These are phyloP conservation scores for Ciconia nigra DNA, from an alignment of 2,797 vertebrate species.

Conservation along the genomic window DNA sequence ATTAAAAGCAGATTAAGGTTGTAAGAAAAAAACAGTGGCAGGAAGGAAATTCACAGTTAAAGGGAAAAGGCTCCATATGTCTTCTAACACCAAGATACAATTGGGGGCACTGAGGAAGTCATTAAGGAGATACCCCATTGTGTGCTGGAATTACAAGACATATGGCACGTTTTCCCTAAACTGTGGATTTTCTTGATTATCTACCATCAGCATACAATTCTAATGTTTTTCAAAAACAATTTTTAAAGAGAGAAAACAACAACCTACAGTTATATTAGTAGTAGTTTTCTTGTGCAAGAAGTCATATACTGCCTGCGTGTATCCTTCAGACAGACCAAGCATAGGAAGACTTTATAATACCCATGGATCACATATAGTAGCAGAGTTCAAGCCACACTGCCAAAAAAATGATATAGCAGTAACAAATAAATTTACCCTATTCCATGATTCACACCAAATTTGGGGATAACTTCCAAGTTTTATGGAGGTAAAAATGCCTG, in stretches of 20 bases:
- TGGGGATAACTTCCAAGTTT: neutral
- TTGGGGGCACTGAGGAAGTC: slow-evolving; percentile 52
- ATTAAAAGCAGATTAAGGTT: slow-evolving; percentile 79
- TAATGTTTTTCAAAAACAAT: neutral
- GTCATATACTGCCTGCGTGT: neutral
- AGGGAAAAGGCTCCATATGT: slow-evolving; percentile 69
- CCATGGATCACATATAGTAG: accelerated
- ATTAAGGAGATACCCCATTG: slow-evolving; percentile 71
- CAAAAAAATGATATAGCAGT: neutral
- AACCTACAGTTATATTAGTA: neutral
- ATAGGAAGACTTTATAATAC: accelerated
- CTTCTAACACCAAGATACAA: slow-evolving; percentile 32
- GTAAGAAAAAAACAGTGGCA: slow-evolving; percentile 67
- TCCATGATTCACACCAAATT: neutral
- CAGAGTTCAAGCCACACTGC: neutral
- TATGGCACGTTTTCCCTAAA: slow-evolving; percentile 61
- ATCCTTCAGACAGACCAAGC: neutral
- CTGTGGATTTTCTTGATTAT: slow-evolving; percentile 48
- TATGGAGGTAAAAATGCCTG: neutral
- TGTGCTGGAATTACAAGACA: slow-evolving; percentile 65
- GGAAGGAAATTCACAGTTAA: slow-evolving; percentile 62
- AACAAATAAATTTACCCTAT: neutral
- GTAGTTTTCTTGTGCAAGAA: neutral
- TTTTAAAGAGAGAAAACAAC: neutral
- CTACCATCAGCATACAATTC: slow-evolving; percentile 21